Base-by-base conservation (phyloP, 1,140 invertebrate species). In the Brachionus sp. region DNA sequence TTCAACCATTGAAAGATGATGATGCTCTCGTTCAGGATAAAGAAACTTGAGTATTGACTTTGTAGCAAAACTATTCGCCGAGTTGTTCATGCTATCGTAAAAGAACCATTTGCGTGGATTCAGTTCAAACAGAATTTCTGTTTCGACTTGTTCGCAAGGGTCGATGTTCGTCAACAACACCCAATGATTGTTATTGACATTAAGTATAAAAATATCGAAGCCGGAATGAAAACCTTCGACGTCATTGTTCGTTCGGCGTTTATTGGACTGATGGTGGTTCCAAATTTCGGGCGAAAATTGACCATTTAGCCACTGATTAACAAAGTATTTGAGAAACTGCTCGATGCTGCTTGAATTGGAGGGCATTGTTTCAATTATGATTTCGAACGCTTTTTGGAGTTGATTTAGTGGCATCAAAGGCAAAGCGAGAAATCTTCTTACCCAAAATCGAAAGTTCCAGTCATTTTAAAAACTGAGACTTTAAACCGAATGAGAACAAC, bases 221-320 rank as follows among this genome's bases (percentile, higher is more conserved):
- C 35, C 37, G 1, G 68, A 73, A 73, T 73, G 68, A 42, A 73
- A 73, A 42, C 68, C 68, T 42, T 73, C 68, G n/a, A 73, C 68
- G 19, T 73, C 68, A 42, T 73, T 73, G 35, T 73, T 73, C 10
- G 68, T 73, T 29, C 68, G 35, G 13, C 68, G 68, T 23, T 42
- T 42, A 42, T 73, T 29, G 12, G 68, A 39, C 19, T 73, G 35
- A 73, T 73, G 68, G 39, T 73, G 35, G 39, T 73, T 73, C 68
- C 68, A 73, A 13, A 73, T 73, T 29, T 39, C 39, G 35, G 68
- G 68, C n/a, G 37, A 73, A 73, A 73, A n/a, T 9, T n/a, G 2
- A n/a, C 68, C 68, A 42, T 73, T 73, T 42, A 73, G 39, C 68
- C 68, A 73, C 39, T 73, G 68, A 7, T 16, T 42, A 16, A 73